phyloP scores from a whole-genome alignment of 2,888 invertebrate species.

The Steinernema carpocapsae region DNA sequence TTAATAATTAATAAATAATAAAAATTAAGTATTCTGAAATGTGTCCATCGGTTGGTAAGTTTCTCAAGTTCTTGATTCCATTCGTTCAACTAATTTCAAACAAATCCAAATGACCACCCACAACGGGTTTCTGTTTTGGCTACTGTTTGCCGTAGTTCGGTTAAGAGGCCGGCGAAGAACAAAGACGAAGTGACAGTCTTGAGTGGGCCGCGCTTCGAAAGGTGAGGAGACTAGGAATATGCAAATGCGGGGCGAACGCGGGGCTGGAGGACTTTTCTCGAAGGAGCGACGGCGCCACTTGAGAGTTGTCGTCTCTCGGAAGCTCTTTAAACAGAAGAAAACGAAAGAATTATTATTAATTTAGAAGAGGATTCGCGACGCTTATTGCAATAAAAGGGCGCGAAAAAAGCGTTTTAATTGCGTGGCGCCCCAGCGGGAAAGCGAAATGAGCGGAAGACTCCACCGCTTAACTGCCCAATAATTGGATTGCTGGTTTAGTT shows the following conservation, averaged over 20 bases:
- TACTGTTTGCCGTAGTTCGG: slow-evolving; percentile 2
- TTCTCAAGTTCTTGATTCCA: background rate
- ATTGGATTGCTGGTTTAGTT: no score
- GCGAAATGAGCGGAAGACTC: slow-evolving; percentile 11
- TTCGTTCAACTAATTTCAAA: background rate
- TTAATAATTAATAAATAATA: no score
- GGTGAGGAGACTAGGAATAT: slow-evolving; percentile 2
- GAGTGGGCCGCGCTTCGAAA: background rate
- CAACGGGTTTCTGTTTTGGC: background rate
- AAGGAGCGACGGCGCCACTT: background rate
- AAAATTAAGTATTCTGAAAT: no score
- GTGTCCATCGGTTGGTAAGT: background rate
- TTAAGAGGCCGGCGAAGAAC: slow-evolving; percentile 21
- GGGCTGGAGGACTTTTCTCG: background rate
- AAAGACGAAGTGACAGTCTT: slow-evolving; percentile 32
- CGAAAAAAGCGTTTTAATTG: slow-evolving; percentile 32
- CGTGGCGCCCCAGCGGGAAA: background rate
- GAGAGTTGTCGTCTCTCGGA: slow-evolving; percentile 27
- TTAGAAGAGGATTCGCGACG: slow-evolving; percentile 24
- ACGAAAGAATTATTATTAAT: slow-evolving; percentile 23
- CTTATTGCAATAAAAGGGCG: background rate
- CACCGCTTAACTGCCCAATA: background rate
- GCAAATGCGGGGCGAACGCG: slow-evolving; percentile 11
- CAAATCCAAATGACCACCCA: background rate
- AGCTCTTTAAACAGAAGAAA: background rate